Base-by-base conservation (phyloP, 1,140 invertebrate species). In the Drosophila virilis region DNA sequence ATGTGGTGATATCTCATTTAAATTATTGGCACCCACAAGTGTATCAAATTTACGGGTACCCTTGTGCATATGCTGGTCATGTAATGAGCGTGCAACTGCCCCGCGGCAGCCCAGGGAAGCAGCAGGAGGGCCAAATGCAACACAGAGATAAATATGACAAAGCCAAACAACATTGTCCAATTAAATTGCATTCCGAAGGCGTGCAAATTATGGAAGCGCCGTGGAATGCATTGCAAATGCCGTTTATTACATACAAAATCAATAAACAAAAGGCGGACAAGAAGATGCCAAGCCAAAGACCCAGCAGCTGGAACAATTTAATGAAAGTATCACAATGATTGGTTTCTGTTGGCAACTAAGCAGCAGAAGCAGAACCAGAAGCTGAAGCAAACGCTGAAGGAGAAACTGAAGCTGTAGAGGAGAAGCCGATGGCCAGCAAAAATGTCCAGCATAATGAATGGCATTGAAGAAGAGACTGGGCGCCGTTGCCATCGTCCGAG, bases 321-420 rank as follows among this genome's bases (percentile, higher is more conserved):
- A 89, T 89, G 84, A 89, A 89, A 89, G 85, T 89, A 89, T 89
- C 84, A 84, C 84, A 89, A 89, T 89, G 85, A 89, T 89, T 89
- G 84, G 84, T 89, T 89, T 89, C 80, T 68, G 82, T 82, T 80
- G 80, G 80, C 80, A 76, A 80, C 84, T 88, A 78, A 78, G 79
- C 80, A 82, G 79, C 40, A 59, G 40, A 17, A 40, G 55, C 55
- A 43, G 38, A 9, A 28, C 40, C 15, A 55, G 17, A 8, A 55
- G 8, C 51, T 6, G 35, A n/a, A 38, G 35, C n/a, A n/a, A n/a
- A n/a, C n/a, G n/a, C 35, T 7, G 9, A n/a, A 15, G 42, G 2
- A 45, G 43, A 15, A 48, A 9, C 22, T 28, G 22, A 5, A 28
- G 22, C 22, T 28, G 22, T 4, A 10, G 52, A 51, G 5, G 40